These are phyloP conservation scores for Mythimna albipuncta DNA, from an alignment of 2,888 invertebrate species.

Conservation along the genomic window DNA sequence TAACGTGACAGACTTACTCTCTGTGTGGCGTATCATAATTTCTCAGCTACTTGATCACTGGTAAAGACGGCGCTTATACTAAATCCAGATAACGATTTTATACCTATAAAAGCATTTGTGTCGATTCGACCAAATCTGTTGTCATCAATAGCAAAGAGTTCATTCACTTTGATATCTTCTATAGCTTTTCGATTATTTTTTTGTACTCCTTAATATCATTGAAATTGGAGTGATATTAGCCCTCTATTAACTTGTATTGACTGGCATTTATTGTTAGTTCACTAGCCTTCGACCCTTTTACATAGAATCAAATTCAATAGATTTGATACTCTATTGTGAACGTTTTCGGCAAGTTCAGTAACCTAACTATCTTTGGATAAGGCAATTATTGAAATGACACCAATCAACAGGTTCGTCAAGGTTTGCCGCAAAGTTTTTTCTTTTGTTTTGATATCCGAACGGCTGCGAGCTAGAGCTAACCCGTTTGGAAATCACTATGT, in stretches of 20 bases:
- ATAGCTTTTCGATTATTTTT: not conserved
- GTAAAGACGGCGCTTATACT: slow-evolving; percentile 5
- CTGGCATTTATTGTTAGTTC: slow-evolving; percentile 39
- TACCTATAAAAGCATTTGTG: not conserved
- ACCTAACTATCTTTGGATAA: slow-evolving; percentile 42
- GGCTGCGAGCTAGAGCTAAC: slow-evolving; percentile 37
- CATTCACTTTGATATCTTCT: slow-evolving; percentile 17
- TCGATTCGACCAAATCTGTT: not conserved
- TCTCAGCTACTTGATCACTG: slow-evolving; percentile 35
- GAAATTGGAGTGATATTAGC: slow-evolving; percentile 23
- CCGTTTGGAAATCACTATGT: slow-evolving; percentile 38
- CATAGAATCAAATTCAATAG: slow-evolving; percentile 30
- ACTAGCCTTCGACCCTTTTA: slow-evolving; percentile 34
- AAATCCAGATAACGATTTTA: slow-evolving; percentile 16
- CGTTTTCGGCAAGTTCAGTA: slow-evolving; percentile 36
- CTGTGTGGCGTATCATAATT: slow-evolving; percentile 54
- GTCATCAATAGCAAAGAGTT: slow-evolving; percentile 15
- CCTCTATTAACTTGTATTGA: slow-evolving; percentile 19
- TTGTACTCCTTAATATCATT: slow-evolving; percentile 5
- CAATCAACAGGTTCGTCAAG: slow-evolving; percentile 61
- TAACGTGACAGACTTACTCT: slow-evolving; percentile 58
- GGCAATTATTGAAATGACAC: slow-evolving; percentile 59
- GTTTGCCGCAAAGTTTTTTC: slow-evolving; percentile 42
- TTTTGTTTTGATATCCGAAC: slow-evolving; percentile 50
- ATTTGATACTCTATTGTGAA: slow-evolving; percentile 36